Conservation (phyloP, 2,113 vertebrate species). For the Quiscalus mexicanus region DNA sequence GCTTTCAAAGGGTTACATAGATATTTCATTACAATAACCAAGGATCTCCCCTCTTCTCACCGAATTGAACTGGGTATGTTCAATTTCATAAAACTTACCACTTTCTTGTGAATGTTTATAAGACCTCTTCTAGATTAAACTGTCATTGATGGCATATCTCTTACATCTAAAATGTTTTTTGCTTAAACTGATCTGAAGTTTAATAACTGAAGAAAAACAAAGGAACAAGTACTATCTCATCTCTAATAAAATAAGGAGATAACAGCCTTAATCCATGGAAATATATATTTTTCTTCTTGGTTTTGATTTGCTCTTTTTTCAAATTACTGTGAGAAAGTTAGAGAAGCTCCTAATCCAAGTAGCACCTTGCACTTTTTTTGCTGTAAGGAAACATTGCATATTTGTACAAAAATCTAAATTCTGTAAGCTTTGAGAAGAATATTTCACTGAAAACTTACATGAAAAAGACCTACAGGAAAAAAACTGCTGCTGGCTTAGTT, state of each 20-base stretch:
- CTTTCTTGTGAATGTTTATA: background rate
- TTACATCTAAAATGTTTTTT: background rate
- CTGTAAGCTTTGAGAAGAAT: background rate
- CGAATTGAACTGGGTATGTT: constrained; percentile 93
- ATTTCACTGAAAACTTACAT: background rate
- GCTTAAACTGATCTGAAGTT: background rate
- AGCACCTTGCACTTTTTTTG: background rate
- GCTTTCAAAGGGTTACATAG: constrained; percentile 94
- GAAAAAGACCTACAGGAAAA: background rate
- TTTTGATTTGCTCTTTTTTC: background rate
- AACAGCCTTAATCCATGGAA: background rate
- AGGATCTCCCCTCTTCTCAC: constrained; percentile 90
- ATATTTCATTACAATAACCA: constrained; percentile 88
- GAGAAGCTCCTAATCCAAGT: background rate
- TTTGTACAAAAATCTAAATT: background rate
- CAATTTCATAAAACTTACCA: background rate
- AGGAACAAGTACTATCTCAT: background rate
- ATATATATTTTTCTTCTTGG: background rate
- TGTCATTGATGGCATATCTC: background rate
- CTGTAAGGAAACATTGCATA: background rate
- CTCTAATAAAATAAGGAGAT: background rate
- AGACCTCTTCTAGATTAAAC: background rate
- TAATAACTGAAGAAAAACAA: background rate
- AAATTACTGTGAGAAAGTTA: background rate
- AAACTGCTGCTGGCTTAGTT: background rate